phyloP scores from a whole-genome alignment of 2,113 vertebrate species.

The Ammodytes marinus region DNA sequence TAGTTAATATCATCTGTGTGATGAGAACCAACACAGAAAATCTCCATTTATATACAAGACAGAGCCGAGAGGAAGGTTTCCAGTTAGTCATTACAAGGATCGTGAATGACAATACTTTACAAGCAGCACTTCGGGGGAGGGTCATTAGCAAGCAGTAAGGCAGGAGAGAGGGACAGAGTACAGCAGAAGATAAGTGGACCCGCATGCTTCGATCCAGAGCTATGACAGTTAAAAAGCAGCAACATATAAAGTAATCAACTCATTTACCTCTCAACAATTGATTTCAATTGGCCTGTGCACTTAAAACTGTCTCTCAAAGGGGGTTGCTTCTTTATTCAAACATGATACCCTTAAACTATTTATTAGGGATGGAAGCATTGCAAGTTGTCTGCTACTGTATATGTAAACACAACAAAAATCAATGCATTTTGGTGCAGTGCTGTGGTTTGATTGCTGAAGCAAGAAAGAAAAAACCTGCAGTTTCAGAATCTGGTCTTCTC shows the following conservation, averaged over 20 bases:
- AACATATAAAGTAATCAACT: constrained; percentile 57
- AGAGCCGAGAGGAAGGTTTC: constrained; percentile 80
- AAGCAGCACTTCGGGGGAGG: constrained; percentile 73
- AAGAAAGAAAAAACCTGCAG: constrained; percentile 11
- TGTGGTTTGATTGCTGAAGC: constrained; percentile 35
- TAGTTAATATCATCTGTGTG: constrained; percentile 79
- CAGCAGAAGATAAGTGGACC: constrained; percentile 70
- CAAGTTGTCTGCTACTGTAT: constrained; percentile 35
- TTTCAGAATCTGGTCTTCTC: constrained; percentile 4
- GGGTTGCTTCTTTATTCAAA: constrained; percentile 16
- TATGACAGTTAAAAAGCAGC: constrained; percentile 68
- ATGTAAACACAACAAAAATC: not conserved
- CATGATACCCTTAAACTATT: constrained; percentile 33
- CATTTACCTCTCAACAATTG: constrained; percentile 37
- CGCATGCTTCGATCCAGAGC: constrained; percentile 76
- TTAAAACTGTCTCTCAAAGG: constrained; percentile 40
- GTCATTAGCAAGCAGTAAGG: constrained; percentile 74
- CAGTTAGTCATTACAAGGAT: constrained; percentile 78
- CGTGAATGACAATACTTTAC: constrained; percentile 77
- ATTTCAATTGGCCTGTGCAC: constrained; percentile 25
- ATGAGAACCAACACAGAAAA: constrained; percentile 78
- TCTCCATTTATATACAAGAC: constrained; percentile 88
- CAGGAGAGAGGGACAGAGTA: constrained; percentile 65
- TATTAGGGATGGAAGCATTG: constrained; percentile 50
- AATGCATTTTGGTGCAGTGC: constrained; percentile 20